phyloP scores from a whole-genome alignment of 2,113 vertebrate genomes.

The Microcebus jonahi region DNA sequence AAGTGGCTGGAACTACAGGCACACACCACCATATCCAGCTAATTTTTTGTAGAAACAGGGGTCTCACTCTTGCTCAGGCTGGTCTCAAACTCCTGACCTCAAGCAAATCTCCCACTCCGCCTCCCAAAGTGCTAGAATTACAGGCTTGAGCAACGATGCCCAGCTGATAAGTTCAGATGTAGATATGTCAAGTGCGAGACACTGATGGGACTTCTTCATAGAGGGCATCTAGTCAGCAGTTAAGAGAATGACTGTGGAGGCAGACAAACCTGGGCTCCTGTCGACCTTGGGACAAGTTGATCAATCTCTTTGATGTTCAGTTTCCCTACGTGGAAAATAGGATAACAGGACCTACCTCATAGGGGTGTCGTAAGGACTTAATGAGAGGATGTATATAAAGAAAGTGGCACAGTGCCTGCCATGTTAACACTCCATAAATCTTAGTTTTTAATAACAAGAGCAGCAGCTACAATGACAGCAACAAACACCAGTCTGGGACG shows the following conservation, averaged over 20 bases:
- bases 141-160: too few relatives aligned
- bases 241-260: background rate
- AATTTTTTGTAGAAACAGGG: too few relatives aligned
- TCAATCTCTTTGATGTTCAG: constrained; percentile 4
- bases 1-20: too few relatives aligned
- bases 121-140: too few relatives aligned
- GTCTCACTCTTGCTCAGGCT: too few relatives aligned
- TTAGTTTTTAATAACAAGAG: background rate
- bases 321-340: constrained; percentile 51
- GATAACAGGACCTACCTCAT: constrained; percentile 11
- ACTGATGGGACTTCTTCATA: background rate
- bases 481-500: background rate
- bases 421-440: constrained; percentile 43
- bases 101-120: too few relatives aligned
- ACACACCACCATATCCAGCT: too few relatives aligned
- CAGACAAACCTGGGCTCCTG: background rate
- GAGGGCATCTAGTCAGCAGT: background rate
- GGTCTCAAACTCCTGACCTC: too few relatives aligned
- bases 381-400: constrained; percentile 1
- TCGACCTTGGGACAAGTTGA: constrained; percentile 17
- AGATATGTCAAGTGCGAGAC: background rate
- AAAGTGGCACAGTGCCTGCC: constrained; percentile 10
- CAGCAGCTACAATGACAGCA: background rate
- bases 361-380: constrained; percentile 27
- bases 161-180: background rate